Conservation (phyloP, 2,797 vertebrate species). For the Babyrousa celebensis region DNA sequence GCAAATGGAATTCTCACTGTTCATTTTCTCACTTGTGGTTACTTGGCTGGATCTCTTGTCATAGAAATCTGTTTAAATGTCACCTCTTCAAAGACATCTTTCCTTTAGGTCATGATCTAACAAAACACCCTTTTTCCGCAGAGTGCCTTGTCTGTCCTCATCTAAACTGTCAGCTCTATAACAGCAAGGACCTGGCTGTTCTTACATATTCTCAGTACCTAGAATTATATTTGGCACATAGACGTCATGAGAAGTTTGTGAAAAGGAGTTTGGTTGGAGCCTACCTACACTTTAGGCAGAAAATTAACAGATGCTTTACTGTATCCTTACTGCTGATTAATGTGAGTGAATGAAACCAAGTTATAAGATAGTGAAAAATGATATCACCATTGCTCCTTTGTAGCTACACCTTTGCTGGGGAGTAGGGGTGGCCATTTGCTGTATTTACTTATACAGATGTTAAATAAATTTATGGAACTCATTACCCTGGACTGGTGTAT, state of each 20-base stretch:
- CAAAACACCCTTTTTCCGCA: background rate
- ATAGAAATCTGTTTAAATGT: slow-evolving; percentile 43
- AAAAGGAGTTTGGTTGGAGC: slow-evolving; percentile 38
- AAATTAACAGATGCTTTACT: slow-evolving; percentile 51
- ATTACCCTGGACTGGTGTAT: background rate
- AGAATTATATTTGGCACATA: background rate
- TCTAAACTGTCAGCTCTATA: background rate
- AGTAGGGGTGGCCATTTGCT: slow-evolving; percentile 9
- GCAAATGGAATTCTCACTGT: background rate
- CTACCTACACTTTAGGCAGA: background rate
- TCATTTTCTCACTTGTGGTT: slow-evolving; percentile 24
- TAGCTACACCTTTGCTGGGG: background rate
- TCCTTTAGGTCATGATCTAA: background rate
- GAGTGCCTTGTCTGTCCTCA: background rate
- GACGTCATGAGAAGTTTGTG: slow-evolving; percentile 15
- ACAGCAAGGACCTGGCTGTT: background rate
- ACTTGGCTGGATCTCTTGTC: slow-evolving; percentile 25
- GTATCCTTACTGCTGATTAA: slow-evolving; percentile 3
- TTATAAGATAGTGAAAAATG: slow-evolving; percentile 17
- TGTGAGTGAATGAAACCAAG: slow-evolving; percentile 57
- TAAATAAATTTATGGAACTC: slow-evolving; percentile 33
- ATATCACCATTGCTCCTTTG: background rate
- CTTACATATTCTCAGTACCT: background rate
- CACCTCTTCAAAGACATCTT: slow-evolving; percentile 41
- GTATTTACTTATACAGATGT: background rate